Conservation (phyloP, 2,888 invertebrate genomes). For the Allygus modestus region DNA sequence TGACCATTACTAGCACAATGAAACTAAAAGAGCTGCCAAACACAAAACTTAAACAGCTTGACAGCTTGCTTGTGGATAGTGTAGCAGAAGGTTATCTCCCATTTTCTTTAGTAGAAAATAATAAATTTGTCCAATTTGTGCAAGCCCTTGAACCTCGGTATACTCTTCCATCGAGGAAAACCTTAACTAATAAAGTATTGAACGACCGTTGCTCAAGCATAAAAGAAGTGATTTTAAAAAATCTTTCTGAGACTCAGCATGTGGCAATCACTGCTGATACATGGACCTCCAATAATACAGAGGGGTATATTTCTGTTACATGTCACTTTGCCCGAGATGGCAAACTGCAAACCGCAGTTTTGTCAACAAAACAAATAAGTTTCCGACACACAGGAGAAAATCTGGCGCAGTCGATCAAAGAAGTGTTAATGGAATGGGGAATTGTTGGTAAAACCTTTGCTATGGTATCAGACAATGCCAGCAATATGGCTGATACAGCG, state of each 20-base stretch:
- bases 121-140: background rate
- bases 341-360: background rate
- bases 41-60: background rate
- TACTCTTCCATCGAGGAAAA: background rate
- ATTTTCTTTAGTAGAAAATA: background rate
- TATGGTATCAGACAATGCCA: constrained; percentile 2
- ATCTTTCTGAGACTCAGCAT: background rate
- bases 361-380: background rate
- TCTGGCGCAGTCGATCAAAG: background rate
- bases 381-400: background rate
- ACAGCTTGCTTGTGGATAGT: background rate
- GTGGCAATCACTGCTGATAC: background rate
- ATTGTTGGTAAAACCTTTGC: background rate
- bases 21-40: background rate
- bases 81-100: constrained; percentile 2
- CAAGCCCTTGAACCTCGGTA: background rate
- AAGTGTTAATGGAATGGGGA: background rate
- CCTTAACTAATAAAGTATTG: background rate
- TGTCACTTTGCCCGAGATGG: background rate
- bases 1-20: background rate
- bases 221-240: background rate
- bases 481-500: background rate
- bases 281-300: constrained; percentile 2
- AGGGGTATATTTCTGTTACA: background rate
- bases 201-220: background rate